A percentile compares a stretch with the other conserved stretches of the same genome.
These are phyloP conservation scores for Yasuhikotakia modesta DNA, from an alignment of 2,797 vertebrate species.

Conservation along the genomic window DNA sequence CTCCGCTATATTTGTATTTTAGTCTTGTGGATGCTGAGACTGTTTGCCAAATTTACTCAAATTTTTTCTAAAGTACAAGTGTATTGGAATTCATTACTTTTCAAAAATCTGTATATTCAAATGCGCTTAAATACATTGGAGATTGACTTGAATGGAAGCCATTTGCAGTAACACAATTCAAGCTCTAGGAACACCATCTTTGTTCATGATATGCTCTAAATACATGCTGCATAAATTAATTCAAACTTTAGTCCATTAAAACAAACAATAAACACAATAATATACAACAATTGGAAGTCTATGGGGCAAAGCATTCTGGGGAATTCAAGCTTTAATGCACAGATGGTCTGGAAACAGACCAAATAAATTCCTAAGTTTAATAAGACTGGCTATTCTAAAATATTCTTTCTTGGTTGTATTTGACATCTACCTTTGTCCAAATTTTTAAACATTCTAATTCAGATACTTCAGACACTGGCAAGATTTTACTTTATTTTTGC, in stretches of 20 bases:
- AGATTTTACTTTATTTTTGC: slow-evolving; percentile 74
- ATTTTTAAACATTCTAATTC: slow-evolving; percentile 33
- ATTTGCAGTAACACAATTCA: no score
- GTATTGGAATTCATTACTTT: slow-evolving; percentile 97
- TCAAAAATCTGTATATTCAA: slow-evolving; percentile 81
- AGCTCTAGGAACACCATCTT: no score
- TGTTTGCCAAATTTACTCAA: slow-evolving; percentile 99
- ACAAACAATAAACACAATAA: no score
- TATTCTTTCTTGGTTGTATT: slow-evolving; percentile 51
- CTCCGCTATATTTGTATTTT: slow-evolving; percentile 82
- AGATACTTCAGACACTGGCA: slow-evolving; percentile 70
- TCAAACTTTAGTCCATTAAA: no score
- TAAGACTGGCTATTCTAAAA: slow-evolving; percentile 35
- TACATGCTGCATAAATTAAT: no score
- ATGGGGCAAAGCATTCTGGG: no score
- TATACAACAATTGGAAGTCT: no score
- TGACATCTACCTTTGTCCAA: slow-evolving; percentile 54
- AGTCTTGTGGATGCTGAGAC: slow-evolving; percentile 89
- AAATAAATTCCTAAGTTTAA: no score
- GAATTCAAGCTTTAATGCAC: no score
- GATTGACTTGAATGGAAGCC: no score
- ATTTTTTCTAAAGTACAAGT: slow-evolving; percentile 91
- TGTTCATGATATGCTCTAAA: no score
- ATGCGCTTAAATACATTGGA: slow-evolving; percentile 88
- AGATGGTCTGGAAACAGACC: no score